Base-by-base conservation (phyloP, 1,140 invertebrate genomes). In the Drosophila sproati region DNA sequence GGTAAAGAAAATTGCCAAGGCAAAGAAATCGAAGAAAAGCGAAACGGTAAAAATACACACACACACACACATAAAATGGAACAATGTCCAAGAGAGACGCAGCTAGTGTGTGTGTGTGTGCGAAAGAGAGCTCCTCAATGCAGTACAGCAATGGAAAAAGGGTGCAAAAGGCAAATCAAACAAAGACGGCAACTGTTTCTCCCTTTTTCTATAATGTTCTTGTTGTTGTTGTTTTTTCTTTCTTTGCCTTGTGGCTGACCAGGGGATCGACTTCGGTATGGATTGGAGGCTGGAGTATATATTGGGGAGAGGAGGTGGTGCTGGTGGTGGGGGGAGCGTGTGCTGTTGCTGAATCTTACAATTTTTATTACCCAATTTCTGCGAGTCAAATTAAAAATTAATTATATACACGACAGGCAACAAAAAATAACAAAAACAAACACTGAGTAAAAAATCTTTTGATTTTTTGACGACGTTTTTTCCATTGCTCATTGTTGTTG, bases 321-420 rank as follows among this genome's bases (percentile, higher is more conserved):
- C 1, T 4, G 55, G 5, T 3, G 28, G 20, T 3, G 28, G 48
- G 5, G 43, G 50, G 51, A 39, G 39, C 56, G 59, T 57, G 64
- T 35, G 60, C 34, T 47, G 68, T 60, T 39, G 64, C 76, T 77
- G 80, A 74, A 82, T 80, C 80, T 78, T 77, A 75, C 82, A 86
- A 86, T 86, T 87, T 87, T 88, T 87, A 87, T 88, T 87, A 87
- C 77, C 83, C 83, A 87, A 88, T 87, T 87, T 87, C 73, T 77
- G 83, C 77, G 73, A 87, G 80, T 78, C 83, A 87, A 87, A 87
- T 87, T 87, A 87, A 87, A 87, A 83, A 87, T 87, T 87, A 87
- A 87, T 85, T 85, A 85, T 85, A 80, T 85, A 73, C 79, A 73
- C 73, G 73, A 73, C 54, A 72, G 56, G 59, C 66, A 64, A 72